Percentiles rank a stretch among this genome's conserved stretches.
phyloP scores from a whole-genome alignment of 2,797 vertebrate species.

The Macropus fuliginosus region DNA sequence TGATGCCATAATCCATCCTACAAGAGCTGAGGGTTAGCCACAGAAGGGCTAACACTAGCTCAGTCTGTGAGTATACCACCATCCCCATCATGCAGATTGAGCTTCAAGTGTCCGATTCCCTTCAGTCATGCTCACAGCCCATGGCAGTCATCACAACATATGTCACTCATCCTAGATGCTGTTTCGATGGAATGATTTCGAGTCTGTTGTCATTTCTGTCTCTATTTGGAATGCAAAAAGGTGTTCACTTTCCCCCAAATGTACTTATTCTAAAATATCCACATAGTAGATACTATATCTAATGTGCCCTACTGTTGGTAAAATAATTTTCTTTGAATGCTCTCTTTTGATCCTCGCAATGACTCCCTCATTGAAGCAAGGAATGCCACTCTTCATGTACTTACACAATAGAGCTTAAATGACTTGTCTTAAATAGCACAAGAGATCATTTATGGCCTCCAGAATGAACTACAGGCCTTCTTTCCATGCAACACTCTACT shows the following conservation, averaged over 20 bases:
- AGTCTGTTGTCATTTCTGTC: background rate
- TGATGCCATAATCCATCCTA: background rate
- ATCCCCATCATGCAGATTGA: background rate
- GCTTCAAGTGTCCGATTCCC: background rate
- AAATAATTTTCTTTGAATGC: background rate
- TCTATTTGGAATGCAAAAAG: background rate
- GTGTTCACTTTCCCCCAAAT: background rate
- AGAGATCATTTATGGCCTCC: background rate
- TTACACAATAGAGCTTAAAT: background rate
- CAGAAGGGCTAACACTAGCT: background rate
- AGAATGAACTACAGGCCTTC: background rate
- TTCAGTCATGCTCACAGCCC: background rate
- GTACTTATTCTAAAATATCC: background rate
- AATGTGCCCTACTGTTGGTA: background rate
- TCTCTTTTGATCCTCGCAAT: background rate
- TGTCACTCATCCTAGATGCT: background rate
- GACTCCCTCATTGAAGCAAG: background rate
- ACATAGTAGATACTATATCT: background rate
- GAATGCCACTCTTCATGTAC: background rate
- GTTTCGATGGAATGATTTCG: background rate
- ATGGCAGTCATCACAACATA: background rate
- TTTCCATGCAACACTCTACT: background rate
- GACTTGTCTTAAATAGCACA: background rate
- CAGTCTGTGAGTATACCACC: background rate
- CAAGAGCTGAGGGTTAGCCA: background rate